A percentile compares a stretch with the other conserved stretches of the same genome.
Evolutionary conservation across 2,113 vertebrate genomes (phyloP).

Genomic region (Pseudopipra pipra): DNA sequence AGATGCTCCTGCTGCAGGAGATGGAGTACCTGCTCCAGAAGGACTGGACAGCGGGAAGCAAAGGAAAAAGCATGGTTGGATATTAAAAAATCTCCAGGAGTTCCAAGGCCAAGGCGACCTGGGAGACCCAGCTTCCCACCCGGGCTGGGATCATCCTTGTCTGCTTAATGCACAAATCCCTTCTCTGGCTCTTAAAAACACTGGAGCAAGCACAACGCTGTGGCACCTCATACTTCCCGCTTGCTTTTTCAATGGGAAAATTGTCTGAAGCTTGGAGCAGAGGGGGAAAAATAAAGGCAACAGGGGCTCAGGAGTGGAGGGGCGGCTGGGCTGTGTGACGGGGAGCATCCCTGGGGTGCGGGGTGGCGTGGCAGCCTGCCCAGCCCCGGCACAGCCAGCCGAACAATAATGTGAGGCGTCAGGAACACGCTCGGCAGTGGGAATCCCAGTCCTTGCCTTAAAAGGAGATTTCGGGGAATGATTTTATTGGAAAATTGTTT

Average conservation of each 20-base stretch:
- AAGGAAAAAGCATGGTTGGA: neutral
- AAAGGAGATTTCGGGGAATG: constrained; percentile 46
- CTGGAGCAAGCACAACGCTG: accelerated
- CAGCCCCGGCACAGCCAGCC: neutral
- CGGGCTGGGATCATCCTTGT: accelerated
- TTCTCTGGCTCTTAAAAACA: neutral
- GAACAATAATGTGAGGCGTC: neutral
- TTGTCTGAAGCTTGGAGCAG: neutral
- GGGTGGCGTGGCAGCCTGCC: constrained; percentile 28
- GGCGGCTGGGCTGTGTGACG: neutral
- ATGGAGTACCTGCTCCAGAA: neutral
- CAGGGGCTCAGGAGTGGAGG: neutral
- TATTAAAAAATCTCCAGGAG: neutral
- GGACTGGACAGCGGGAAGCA: neutral
- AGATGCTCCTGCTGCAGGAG: neutral
- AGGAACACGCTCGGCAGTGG: neutral
- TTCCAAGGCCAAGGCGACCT: accelerated
- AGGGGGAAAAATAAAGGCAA: neutral
- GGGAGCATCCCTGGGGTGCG: neutral
- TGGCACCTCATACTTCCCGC: accelerated
- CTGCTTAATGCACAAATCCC: neutral
- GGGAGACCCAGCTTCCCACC: neutral
- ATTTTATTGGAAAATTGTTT: constrained; percentile 65
- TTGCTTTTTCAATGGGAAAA: neutral
- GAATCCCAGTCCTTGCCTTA: constrained; percentile 63